phyloP scores from a whole-genome alignment of 2,888 invertebrate species.

The Caenorhabditis wallacei region DNA sequence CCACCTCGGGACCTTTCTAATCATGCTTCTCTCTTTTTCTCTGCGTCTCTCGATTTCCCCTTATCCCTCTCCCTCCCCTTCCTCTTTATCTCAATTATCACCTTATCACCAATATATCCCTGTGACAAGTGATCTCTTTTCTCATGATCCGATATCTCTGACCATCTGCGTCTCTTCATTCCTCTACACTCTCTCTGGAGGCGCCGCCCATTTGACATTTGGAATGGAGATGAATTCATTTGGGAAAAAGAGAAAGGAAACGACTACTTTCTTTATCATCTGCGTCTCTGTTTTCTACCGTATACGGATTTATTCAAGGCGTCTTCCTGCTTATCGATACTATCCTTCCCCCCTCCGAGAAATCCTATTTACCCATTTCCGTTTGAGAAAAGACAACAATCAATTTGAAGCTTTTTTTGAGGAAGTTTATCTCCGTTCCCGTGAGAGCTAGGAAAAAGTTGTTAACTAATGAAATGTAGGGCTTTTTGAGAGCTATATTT shows the following conservation, averaged over 20 bases:
- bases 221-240: constrained; percentile 16
- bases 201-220: constrained; percentile 37
- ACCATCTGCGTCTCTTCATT: constrained; percentile 18
- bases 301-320: neutral
- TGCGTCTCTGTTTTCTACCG: neutral
- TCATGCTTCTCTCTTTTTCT: neutral
- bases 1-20: constrained; percentile 10
- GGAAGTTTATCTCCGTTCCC: too few relatives aligned
- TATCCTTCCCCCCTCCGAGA: neutral
- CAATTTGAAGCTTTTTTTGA: too few relatives aligned
- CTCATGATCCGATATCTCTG: constrained; percentile 7
- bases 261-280: neutral
- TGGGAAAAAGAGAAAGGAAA: neutral
- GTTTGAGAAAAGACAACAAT: too few relatives aligned
- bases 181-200: neutral
- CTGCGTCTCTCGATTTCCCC: constrained; percentile 1
- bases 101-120: constrained; percentile 16
- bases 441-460: too few relatives aligned
- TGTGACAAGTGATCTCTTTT: constrained; percentile 2
- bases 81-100: constrained; percentile 10
- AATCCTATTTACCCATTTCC: too few relatives aligned
- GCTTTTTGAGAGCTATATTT: too few relatives aligned
- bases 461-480: too few relatives aligned
- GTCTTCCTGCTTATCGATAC: neutral
- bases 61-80: neutral